Percentiles rank a stretch among this genome's conserved stretches.
Conservation (phyloP, 2,888 invertebrate species). For the Drosophila diplacantha region DNA sequence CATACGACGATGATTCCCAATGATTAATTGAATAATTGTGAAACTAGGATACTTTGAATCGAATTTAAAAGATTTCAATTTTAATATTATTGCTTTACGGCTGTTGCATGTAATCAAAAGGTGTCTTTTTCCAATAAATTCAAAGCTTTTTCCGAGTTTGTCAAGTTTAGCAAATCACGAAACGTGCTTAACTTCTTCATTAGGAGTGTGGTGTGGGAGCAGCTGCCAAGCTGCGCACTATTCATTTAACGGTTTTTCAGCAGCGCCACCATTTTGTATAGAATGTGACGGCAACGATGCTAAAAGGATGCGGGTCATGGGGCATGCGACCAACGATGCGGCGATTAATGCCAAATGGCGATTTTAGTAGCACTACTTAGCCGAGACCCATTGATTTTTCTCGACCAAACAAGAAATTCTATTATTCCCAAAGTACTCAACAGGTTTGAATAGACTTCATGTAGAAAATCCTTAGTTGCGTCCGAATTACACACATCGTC, state of each 20-base stretch:
- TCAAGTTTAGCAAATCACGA: conserved; percentile 24
- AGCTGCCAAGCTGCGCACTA: conserved; percentile 17
- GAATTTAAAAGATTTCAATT: too few species aligned
- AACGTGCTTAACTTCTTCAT: conserved; percentile 41
- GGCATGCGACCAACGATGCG: background rate
- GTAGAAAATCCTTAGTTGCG: background rate
- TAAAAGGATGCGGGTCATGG: conserved; percentile 11
- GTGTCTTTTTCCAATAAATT: too few species aligned
- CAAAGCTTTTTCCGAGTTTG: conserved; percentile 9
- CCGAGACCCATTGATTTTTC: too few species aligned
- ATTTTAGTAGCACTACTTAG: too few species aligned
- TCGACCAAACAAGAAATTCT: too few species aligned
- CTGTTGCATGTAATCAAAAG: too few species aligned
- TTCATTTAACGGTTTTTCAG: conserved; percentile 33
- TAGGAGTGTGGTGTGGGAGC: background rate
- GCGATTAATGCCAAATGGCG: background rate
- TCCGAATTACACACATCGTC: background rate
- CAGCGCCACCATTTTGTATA: conserved; percentile 30
- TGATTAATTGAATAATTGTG: background rate
- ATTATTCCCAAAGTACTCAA: background rate
- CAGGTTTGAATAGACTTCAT: background rate
- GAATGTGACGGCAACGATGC: conserved; percentile 37
- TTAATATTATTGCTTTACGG: too few species aligned
- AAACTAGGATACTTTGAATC: background rate
- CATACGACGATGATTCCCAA: background rate